Percentiles rank a stretch among this genome's conserved stretches.
phyloP scores from a whole-genome alignment of 2,113 vertebrate genomes.

The Channa maculata region DNA sequence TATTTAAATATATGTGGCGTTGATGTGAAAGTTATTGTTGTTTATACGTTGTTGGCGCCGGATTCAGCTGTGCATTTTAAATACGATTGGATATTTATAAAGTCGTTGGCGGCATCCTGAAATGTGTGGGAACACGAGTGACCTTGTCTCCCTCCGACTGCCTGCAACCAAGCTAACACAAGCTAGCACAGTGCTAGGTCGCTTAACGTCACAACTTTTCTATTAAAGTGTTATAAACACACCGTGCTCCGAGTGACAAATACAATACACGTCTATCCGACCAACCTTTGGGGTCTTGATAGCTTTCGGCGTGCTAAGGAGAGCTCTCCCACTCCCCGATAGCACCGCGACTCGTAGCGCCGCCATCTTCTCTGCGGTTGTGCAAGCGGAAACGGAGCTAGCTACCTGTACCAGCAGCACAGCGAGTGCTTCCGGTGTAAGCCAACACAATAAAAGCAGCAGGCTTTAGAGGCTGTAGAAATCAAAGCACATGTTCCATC shows the following conservation, averaged over 20 bases:
- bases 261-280: fast-evolving
- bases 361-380: conserved; percentile 78
- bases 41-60: fast-evolving
- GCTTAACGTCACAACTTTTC: fast-evolving
- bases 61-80: fast-evolving
- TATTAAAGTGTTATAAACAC: fast-evolving
- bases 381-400: neutral
- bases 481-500: too few species aligned
- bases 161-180: conserved; percentile 37
- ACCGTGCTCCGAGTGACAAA: fast-evolving
- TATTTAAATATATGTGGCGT: fast-evolving
- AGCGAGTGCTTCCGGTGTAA: neutral
- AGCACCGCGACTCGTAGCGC: conserved; percentile 78
- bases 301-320: conserved; percentile 73
- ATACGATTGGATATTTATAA: fast-evolving
- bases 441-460: conserved; percentile 53
- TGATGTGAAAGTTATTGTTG: too few species aligned
- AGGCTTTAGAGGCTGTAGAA: too few species aligned
- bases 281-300: conserved; percentile 75
- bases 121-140: conserved; percentile 30
- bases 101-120: fast-evolving
- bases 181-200: neutral
- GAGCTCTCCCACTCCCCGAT: conserved; percentile 76
- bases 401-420: neutral
- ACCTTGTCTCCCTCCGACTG: conserved; percentile 71